These are phyloP conservation scores for Pedicia rivosa DNA, from an alignment of 2,888 invertebrate genomes.

Conservation along the genomic window DNA sequence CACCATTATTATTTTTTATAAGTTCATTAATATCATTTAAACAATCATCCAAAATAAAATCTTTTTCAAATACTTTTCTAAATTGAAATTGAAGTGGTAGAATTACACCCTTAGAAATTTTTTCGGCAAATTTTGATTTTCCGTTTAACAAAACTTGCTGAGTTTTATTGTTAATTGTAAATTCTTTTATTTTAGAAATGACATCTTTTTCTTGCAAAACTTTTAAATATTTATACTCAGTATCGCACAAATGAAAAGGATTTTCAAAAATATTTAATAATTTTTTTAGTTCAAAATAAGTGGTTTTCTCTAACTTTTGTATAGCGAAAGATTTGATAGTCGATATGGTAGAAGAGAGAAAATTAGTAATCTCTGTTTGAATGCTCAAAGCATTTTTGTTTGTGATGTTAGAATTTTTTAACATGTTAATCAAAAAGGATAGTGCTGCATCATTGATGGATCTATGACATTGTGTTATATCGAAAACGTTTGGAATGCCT, in stretches of 20 bases:
- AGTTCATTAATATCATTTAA: background rate
- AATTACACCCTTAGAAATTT: background rate
- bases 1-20: background rate
- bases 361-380: no score
- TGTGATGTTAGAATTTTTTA: no score
- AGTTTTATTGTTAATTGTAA: background rate
- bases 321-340: no score
- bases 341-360: no score
- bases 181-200: background rate
- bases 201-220: background rate
- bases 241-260: no score
- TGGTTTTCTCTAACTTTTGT: no score
- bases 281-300: no score
- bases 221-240: slow-evolving; percentile 1
- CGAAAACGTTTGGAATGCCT: no score
- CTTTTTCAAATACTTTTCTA: background rate
- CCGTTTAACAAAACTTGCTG: background rate
- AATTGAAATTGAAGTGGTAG: slow-evolving; percentile 2
- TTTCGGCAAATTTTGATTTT: background rate
- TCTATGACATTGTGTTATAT: no score
- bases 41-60: background rate
- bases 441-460: no score
- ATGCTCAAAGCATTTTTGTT: no score
- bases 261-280: slow-evolving; percentile 1
- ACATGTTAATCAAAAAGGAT: no score